These are phyloP conservation scores for Bombus picipes DNA, from an alignment of 1,140 invertebrate genomes.

Conservation along the genomic window DNA sequence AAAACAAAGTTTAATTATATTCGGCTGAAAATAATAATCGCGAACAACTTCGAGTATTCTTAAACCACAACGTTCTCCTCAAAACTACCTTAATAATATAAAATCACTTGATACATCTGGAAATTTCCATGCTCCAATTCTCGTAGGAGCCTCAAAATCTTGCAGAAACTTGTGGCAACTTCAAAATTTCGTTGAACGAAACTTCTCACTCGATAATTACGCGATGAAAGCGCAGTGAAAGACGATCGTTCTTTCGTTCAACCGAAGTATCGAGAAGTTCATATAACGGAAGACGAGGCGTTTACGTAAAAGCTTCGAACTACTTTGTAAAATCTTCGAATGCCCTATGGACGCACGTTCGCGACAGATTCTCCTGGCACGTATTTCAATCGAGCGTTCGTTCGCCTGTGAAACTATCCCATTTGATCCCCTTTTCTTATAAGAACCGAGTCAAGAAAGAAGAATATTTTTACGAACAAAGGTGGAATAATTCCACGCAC, in stretches of 20 bases:
- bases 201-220: conserved; percentile 2
- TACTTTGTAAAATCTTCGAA: conserved; percentile 38
- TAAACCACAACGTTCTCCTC: neutral
- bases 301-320: conserved; percentile 34
- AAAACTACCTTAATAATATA: neutral
- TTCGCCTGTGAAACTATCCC: conserved; percentile 22
- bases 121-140: neutral
- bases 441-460: neutral
- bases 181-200: neutral
- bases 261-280: neutral
- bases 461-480: neutral
- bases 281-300: neutral
- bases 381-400: conserved; percentile 40
- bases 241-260: neutral
- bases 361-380: conserved; percentile 45
- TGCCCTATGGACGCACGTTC: conserved; percentile 31
- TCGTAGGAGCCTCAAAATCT: neutral
- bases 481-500: neutral
- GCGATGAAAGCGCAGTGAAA: neutral
- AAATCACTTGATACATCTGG: neutral
- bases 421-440: neutral
- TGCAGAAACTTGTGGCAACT: neutral
- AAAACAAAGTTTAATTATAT: too few relatives aligned
- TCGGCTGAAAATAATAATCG: too few relatives aligned
- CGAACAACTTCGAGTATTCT: too few relatives aligned